Percentiles rank a stretch among this genome's conserved stretches.
These are phyloP conservation scores for Anoplius nigerrimus DNA, from an alignment of 2,888 invertebrate genomes.

Conservation along the genomic window DNA sequence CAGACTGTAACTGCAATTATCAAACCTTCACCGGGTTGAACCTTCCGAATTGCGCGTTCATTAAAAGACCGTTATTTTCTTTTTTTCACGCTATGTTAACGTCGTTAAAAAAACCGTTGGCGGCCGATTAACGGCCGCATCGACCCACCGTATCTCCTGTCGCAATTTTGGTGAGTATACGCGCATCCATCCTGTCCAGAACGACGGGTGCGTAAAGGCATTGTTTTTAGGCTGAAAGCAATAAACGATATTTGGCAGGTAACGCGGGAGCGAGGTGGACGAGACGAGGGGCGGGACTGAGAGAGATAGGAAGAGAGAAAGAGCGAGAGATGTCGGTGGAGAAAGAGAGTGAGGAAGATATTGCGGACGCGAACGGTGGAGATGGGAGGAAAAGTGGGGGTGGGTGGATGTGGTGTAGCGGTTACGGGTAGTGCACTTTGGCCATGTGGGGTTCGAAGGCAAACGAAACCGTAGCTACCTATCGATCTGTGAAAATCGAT, in stretches of 20 bases:
- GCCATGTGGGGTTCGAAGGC: constrained; percentile 48
- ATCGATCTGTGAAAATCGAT: constrained; percentile 59
- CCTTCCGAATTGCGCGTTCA: no score
- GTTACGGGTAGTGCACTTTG: constrained; percentile 50
- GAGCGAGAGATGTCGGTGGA: neutral
- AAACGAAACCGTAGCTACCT: constrained; percentile 48
- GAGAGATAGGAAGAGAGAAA: constrained; percentile 1
- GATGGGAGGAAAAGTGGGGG: constrained; percentile 3
- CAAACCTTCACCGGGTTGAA: no score
- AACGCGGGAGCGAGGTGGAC: neutral
- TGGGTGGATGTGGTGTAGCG: constrained; percentile 8
- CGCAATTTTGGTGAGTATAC: constrained; percentile 48
- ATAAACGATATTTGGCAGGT: constrained; percentile 58
- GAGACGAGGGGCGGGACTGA: neutral
- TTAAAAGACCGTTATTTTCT: no score
- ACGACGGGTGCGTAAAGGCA: constrained; percentile 51
- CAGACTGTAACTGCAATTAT: no score
- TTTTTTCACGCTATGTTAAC: neutral
- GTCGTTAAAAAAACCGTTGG: constrained; percentile 38
- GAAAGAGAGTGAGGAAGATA: no score
- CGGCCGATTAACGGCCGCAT: constrained; percentile 39
- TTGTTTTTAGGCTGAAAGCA: constrained; percentile 64
- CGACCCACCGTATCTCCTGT: constrained; percentile 34
- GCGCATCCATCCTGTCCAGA: constrained; percentile 39
- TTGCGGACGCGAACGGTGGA: constrained; percentile 6